Conservation (phyloP, 2,888 invertebrate species). For the Eucriotettix oculatus region DNA sequence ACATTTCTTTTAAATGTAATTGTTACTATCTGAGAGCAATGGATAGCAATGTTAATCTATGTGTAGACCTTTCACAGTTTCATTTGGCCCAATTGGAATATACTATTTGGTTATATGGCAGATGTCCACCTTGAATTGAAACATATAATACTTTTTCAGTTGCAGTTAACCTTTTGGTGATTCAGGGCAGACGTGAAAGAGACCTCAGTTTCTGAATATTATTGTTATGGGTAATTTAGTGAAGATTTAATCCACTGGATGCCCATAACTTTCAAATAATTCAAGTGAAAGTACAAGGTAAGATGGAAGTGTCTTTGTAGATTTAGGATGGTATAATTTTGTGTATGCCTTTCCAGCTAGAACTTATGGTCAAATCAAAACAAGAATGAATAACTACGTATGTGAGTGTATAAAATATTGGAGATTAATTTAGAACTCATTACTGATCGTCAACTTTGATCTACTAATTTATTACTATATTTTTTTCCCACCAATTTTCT, state of each 20-base stretch:
- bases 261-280: background rate
- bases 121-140: background rate
- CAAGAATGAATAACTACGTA: too few species aligned
- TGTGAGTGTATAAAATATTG: too few species aligned
- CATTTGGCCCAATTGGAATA: background rate
- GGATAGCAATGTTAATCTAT: too few species aligned
- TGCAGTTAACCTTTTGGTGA: background rate
- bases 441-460: too few species aligned
- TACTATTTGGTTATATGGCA: background rate
- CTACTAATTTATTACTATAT: too few species aligned
- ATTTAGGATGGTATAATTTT: background rate
- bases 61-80: background rate
- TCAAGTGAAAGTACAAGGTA: background rate
- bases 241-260: background rate
- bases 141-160: background rate
- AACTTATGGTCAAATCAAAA: too few species aligned
- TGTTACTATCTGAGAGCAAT: too few species aligned
- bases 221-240: background rate
- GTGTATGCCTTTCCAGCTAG: too few species aligned
- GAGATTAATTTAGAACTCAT: too few species aligned
- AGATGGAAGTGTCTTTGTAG: background rate
- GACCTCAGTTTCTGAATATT: background rate
- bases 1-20: too few species aligned
- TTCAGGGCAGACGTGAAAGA: background rate
- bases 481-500: too few species aligned